Base-by-base conservation (phyloP, 2,888 invertebrate species). In the Tetranychus truncatus region DNA sequence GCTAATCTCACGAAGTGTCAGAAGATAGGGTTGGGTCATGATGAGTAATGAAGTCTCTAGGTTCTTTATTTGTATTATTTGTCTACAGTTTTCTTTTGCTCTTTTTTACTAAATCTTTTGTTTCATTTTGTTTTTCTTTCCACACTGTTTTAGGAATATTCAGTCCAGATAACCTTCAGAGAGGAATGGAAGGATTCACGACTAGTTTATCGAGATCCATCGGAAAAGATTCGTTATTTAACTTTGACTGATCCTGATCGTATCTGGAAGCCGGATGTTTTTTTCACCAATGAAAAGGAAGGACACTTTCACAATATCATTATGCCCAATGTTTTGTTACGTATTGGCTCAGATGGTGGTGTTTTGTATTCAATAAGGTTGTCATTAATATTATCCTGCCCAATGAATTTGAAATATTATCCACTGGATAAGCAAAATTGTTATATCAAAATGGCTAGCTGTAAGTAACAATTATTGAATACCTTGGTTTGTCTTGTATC, bases 251-350 rank as follows among this genome's bases (percentile, higher is more conserved):
- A 95, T 84, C 91, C 94, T 75, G 91, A 91, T 84, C 88, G 92
- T 80, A 92, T 96, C 76, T 97, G 96, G 96, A 95, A 95, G 90
- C 96, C 96, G 65, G 96, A 97, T 86, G 86, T 95, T 80, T 96
- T 95, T 87, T 95, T 95, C 85, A 91, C 94, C 76, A 96, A 96
- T 82, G 96, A 96, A 85, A 96, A 96, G 84, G 92, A 93, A 82
- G 96, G 95, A 75, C 95, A 95, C 83, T 82, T 84, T 21, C 95
- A 95, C 86, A 91, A 94, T 84, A 95, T 95, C 84, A 94, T 95
- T 83, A 93, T 94, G 92, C 94, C 95, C 78, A 95, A 96, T 84
- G 92, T 95, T 79, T 93, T 96, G 87, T 92, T 96, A 82, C 87
- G 96, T 80, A 94, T 96, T 83, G 93, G 94, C 84, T 92, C 93